These are phyloP conservation scores for Vespertilio murinus DNA, from an alignment of 2,797 vertebrate genomes.

Conservation along the genomic window DNA sequence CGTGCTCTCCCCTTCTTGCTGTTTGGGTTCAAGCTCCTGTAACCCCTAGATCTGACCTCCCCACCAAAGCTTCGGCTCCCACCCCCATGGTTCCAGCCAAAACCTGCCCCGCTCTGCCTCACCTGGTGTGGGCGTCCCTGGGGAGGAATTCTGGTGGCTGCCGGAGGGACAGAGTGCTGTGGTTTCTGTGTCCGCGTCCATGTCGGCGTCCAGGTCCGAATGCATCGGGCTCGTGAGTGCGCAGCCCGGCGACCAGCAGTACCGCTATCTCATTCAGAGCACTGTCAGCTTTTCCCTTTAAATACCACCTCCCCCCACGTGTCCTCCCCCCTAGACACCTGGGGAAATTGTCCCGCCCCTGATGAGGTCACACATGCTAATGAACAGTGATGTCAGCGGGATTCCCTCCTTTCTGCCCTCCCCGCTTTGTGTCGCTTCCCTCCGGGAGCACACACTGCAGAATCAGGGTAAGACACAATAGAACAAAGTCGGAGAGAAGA, in stretches of 20 bases:
- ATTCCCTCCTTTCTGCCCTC: conserved; percentile 75
- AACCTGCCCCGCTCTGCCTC: conserved; percentile 56
- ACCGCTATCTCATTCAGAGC: conserved; percentile 67
- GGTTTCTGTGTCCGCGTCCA: conserved; percentile 76
- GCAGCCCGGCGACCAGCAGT: conserved; percentile 45
- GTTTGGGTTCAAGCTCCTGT: conserved; percentile 4
- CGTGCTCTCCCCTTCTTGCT: conserved; percentile 7
- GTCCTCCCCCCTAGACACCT: conserved; percentile 63
- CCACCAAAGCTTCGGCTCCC: conserved; percentile 50
- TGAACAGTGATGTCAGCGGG: conserved; percentile 81
- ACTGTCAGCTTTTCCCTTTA: conserved; percentile 77
- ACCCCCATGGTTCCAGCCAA: not conserved
- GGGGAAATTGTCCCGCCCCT: conserved; percentile 74
- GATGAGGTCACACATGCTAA: conserved; percentile 81
- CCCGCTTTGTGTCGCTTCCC: conserved; percentile 60
- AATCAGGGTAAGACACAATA: not conserved
- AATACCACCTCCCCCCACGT: conserved; percentile 44
- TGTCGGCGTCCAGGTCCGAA: conserved; percentile 53
- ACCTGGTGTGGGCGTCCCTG: conserved; percentile 73
- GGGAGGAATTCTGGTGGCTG: conserved; percentile 58
- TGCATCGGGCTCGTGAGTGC: conserved; percentile 56
- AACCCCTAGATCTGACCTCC: conserved; percentile 14
- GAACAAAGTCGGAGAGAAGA: conserved; percentile 11
- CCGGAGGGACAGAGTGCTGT: conserved; percentile 72
- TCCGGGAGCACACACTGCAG: conserved; percentile 21